Percentiles rank a stretch among this genome's conserved stretches.
Evolutionary conservation across 2,113 vertebrate species (phyloP).

Genomic region (Sclerurus mexicanus): DNA sequence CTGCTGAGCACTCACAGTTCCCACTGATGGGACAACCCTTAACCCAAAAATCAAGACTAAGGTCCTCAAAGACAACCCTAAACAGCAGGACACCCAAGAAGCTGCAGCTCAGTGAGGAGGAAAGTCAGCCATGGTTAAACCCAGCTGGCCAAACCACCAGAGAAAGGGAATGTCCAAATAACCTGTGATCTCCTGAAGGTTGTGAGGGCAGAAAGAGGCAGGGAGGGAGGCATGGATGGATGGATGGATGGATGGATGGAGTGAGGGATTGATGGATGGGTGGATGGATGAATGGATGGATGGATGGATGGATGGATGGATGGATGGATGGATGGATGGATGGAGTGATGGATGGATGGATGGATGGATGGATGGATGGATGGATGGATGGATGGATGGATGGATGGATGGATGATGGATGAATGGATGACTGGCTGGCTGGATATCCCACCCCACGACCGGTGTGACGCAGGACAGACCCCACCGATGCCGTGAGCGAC

Average conservation of each 20-base stretch:
- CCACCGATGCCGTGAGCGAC: not conserved
- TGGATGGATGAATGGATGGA: too few species aligned
- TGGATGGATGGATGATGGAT: too few species aligned
- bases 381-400: not conserved
- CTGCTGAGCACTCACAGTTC: not conserved
- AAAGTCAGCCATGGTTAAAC: rapidly evolving
- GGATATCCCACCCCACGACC: not conserved
- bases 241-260: not conserved
- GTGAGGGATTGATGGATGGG: not conserved
- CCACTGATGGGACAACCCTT: not conserved
- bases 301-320: not conserved
- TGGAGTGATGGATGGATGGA: not conserved
- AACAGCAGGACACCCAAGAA: not conserved
- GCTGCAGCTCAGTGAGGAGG: not conserved
- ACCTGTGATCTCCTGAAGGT: not conserved
- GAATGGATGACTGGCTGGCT: too few species aligned
- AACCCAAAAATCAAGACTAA: not conserved
- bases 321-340: not conserved
- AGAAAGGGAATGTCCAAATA: not conserved
- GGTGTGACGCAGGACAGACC: not conserved
- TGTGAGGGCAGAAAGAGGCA: not conserved
- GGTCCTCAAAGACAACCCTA: not conserved
- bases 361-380: not conserved
- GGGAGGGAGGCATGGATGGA: not conserved
- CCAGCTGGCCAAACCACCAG: not conserved